Base-by-base conservation (phyloP, 2,113 vertebrate genomes). In the Archilochus colubris region DNA sequence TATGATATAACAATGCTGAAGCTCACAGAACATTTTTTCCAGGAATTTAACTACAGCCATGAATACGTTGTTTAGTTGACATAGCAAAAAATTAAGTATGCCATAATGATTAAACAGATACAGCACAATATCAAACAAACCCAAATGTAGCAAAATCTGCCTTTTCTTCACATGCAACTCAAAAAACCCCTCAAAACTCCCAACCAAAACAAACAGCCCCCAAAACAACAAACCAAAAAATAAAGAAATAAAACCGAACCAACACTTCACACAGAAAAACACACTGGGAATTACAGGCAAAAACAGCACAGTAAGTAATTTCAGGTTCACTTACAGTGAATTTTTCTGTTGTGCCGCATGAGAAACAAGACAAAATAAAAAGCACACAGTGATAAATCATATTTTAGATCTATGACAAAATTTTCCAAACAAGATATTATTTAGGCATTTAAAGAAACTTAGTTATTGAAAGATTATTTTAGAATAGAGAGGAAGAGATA, bases 271-370 rank as follows among this genome's bases (percentile, higher is more conserved):
- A 96, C 89, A 89, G 50, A 87, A 85, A 96, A 90, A 76, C 79
- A 95, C 82, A 83, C 86, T 28, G 6, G 66, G 83, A 76, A 87
- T 92, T 88, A 91, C 88, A 96, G 67, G 81, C 93, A 96, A 82
- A 88, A 82, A 11, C 27, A 69, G 82, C 80, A 95, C 51, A 96
- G 30, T 73, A 88, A 79, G 46, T 81, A 95, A 97, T 88, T 87
- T 89, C 89, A 95, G 76, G 86, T 94, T 94, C 96, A 98, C 98
- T 98, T 98, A 98, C 98, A 98, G 93, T 90, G 84, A 91, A 83
- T 31, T 95, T 97, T 96, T 97, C 97, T 98, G 96, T 87, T 81
- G 88, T 93, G 97, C 97, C 74, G 96, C 97, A 93, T 97, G 96
- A 97, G 94, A 97, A 96, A 96, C 90, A 92, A 98, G 91, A 98